These are phyloP conservation scores for Petrocephalus microphthalmus DNA, from an alignment of 2,113 vertebrate genomes.

Conservation along the genomic window DNA sequence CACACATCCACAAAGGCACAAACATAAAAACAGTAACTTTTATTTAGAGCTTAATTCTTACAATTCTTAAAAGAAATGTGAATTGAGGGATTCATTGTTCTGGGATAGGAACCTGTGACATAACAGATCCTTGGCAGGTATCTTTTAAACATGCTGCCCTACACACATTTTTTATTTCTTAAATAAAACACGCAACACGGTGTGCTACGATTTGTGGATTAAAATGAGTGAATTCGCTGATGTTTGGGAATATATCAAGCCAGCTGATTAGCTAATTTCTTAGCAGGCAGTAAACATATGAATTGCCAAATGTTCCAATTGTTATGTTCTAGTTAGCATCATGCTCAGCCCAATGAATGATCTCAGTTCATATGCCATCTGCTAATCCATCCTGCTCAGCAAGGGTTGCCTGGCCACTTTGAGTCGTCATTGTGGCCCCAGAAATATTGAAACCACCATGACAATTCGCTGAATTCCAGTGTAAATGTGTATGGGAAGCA, in stretches of 20 bases:
- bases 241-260: background rate
- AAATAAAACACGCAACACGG: background rate
- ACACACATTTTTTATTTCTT: background rate
- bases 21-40: background rate
- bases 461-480: background rate
- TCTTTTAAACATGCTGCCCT: background rate
- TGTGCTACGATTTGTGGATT: background rate
- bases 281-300: background rate
- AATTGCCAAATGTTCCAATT: background rate
- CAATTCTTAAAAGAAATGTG: background rate
- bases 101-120: background rate
- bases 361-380: background rate
- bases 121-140: background rate
- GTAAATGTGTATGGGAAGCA: background rate
- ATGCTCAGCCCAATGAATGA: background rate
- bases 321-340: background rate
- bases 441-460: background rate
- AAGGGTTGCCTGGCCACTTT: background rate
- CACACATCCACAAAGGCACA: background rate
- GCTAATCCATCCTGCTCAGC: background rate
- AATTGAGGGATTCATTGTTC: background rate
- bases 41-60: background rate
- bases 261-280: slow-evolving; percentile 6
- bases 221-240: background rate
- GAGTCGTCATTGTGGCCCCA: background rate